These are phyloP conservation scores for Acronicta psi DNA, from an alignment of 2,888 invertebrate genomes.

Conservation along the genomic window DNA sequence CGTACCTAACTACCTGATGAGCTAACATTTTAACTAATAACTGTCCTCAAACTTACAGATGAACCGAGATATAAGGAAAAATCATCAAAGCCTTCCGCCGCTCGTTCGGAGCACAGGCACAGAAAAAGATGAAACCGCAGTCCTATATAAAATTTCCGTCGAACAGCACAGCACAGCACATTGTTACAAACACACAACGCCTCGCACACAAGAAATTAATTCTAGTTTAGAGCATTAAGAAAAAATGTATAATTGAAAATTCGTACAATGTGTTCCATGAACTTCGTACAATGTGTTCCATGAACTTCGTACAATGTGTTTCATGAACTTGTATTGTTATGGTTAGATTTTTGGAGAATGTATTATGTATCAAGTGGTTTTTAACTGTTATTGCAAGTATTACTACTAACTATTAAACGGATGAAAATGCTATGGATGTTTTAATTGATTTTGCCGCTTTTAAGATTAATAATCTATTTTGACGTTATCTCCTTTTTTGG, in stretches of 20 bases:
- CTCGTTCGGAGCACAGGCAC: slow-evolving; percentile 81
- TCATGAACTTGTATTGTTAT: slow-evolving; percentile 42
- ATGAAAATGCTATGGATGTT: slow-evolving; percentile 30
- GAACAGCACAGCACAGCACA: slow-evolving; percentile 9
- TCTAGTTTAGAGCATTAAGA: slow-evolving; percentile 37
- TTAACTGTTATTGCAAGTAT: slow-evolving; percentile 42
- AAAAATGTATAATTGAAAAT: slow-evolving; percentile 42
- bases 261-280: slow-evolving; percentile 39
- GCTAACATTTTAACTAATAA: neutral
- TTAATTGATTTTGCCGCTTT: neutral
- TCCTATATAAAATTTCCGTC: slow-evolving; percentile 35
- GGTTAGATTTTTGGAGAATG: slow-evolving; percentile 23
- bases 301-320: too few relatives aligned
- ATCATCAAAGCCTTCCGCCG: slow-evolving; percentile 73
- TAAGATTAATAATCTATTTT: too few relatives aligned
- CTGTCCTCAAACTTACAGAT: slow-evolving; percentile 65
- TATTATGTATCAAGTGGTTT: slow-evolving; percentile 36
- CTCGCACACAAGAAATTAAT: slow-evolving; percentile 23
- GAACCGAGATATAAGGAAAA: slow-evolving; percentile 81
- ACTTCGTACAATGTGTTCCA: slow-evolving; percentile 39
- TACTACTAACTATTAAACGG: slow-evolving; percentile 42
- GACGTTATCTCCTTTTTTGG: too few relatives aligned
- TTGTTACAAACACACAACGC: neutral
- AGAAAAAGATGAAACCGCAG: slow-evolving; percentile 71
- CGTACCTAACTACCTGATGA: too few relatives aligned